Evolutionary conservation across 2,113 vertebrate genomes (phyloP), one percentile per base, ranked within the genome.

Genomic region (Tenebrosternarchus preto): DNA sequence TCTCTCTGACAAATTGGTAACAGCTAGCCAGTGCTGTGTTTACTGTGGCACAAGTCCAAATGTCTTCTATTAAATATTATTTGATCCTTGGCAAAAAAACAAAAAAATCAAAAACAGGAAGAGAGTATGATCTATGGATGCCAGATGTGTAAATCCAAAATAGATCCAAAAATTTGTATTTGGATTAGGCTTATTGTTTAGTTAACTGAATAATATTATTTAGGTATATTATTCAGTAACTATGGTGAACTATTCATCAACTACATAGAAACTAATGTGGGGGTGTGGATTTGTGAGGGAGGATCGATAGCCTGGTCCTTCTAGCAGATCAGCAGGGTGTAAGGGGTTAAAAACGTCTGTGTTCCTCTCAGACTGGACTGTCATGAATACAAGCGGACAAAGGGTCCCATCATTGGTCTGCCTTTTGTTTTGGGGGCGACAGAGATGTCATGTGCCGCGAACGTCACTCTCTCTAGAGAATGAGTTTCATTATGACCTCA

Each of bases 401-500:
- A 80, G 71, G 31, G 80, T 61, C 50, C 69, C 19, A 31, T 50
- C 16, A 4, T 11, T 57, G 29, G 11, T 69, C 71, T 56, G 33
- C 67, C 50, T 77, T 72, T 39, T 73, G 77, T 82, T 46, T 57
- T 24, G 33, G 19, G 31, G 2, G 17, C 76, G 22, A 50, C 19
- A 67, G 74, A 81, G 24, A 24, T 57, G 72, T 66, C 86, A 87
- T 82, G 69, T 22, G 36, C 79, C 74, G 27, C 74, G 72, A 86
- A 85, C 83, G 81, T 84, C 83, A 67, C 71, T 36, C n/a, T 59
- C 29, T 55, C 63, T 57, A 57, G 83, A 82, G 83, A 85, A 83
- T 53, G 80, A 82, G 60, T 56, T 76, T 67, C 68, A 80, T 80
- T 81, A 83, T 85, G 81, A 87, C 82, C 69, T 87, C 79, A 85